These are phyloP conservation scores for Arrhopalites spinosus DNA, from an alignment of 2,888 invertebrate species.

Conservation along the genomic window DNA sequence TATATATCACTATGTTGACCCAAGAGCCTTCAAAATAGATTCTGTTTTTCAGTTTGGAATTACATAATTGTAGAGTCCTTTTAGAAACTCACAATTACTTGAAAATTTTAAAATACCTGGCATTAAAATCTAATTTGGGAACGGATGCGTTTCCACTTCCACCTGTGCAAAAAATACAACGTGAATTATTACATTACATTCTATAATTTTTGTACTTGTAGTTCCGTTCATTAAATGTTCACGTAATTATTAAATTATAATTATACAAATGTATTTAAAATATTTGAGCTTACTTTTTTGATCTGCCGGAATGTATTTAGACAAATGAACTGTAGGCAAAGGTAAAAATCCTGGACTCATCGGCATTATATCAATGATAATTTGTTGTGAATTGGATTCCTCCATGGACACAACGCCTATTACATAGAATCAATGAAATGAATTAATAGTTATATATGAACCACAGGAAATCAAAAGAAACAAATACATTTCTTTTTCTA, in stretches of 20 bases:
- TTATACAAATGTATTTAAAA: neutral
- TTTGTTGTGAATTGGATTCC: constrained; percentile 69
- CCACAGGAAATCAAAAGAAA: neutral
- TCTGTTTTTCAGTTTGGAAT: too few species aligned
- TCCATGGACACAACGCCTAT: constrained; percentile 74
- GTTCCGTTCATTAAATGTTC: neutral
- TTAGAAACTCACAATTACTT: too few species aligned
- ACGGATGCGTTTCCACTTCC: constrained; percentile 51
- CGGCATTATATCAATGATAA: constrained; percentile 89
- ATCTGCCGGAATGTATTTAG: constrained; percentile 81
- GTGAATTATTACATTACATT: neutral
- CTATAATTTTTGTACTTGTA: neutral
- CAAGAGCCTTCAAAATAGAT: too few species aligned
- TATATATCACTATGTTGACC: too few species aligned
- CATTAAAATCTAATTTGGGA: constrained; percentile 70
- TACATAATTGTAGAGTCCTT: too few species aligned
- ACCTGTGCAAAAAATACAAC: constrained; percentile 35
- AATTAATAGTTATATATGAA: neutral
- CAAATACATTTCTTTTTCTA: neutral
- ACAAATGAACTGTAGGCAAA: constrained; percentile 82
- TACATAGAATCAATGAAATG: constrained; percentile 47
- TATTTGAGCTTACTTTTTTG: constrained; percentile 45
- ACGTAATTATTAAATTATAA: neutral
- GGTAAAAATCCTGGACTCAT: constrained; percentile 88
- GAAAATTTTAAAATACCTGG: too few species aligned